Conservation (phyloP, 2,113 vertebrate species). For the Oreochromis spilurus region DNA sequence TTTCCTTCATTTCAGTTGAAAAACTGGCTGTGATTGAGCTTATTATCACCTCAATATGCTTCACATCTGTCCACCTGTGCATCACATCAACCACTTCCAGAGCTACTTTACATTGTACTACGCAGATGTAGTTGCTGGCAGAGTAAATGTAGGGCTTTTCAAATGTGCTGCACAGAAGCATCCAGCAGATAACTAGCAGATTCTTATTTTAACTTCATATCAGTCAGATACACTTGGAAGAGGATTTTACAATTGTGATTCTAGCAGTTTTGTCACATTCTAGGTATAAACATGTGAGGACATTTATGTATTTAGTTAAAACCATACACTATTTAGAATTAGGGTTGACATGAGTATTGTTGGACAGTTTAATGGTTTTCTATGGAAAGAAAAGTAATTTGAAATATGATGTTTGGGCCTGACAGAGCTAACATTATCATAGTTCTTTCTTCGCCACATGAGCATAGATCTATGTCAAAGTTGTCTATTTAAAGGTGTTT, state of each 20-base stretch:
- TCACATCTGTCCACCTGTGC: background rate
- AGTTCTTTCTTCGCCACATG: background rate
- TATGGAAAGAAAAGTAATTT: background rate
- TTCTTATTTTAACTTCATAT: background rate
- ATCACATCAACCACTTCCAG: background rate
- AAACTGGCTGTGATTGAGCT: background rate
- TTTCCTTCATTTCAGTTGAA: background rate
- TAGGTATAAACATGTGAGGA: background rate
- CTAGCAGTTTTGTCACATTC: background rate
- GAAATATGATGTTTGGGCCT: background rate
- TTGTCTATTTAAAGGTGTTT: background rate
- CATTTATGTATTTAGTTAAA: background rate
- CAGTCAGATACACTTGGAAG: background rate
- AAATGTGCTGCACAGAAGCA: constrained; percentile 29
- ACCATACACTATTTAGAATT: background rate
- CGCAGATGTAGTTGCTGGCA: background rate
- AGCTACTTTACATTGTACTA: background rate
- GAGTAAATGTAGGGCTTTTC: background rate
- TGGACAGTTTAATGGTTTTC: background rate
- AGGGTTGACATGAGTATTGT: background rate
- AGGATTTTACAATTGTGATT: background rate
- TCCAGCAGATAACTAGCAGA: background rate
- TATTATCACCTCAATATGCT: background rate
- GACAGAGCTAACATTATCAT: background rate
- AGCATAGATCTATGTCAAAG: background rate